Evolutionary conservation across 1,140 invertebrate genomes (phyloP).

Genomic region (Conus ventricosus): DNA sequence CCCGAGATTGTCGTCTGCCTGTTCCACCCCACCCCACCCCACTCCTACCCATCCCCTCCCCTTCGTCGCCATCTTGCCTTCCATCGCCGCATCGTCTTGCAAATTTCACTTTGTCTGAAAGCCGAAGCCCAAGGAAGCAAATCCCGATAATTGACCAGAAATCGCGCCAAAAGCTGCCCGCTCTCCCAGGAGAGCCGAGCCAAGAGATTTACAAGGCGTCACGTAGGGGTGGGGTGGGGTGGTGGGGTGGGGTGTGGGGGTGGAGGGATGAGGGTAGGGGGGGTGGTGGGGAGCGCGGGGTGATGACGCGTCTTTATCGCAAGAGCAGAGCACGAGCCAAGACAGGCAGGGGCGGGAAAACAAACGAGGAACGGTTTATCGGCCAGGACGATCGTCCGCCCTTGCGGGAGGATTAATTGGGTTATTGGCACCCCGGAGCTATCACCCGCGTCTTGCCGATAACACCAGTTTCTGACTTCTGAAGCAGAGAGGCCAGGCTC

Average conservation of each 20-base stretch:
- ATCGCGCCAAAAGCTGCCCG: conserved; percentile 31
- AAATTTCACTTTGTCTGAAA: conserved; percentile 42
- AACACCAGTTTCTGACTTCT: conserved; percentile 4
- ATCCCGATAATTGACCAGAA: conserved; percentile 39
- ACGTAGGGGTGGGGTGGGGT: not conserved
- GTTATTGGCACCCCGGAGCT: conserved; percentile 18
- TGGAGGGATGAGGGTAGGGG: too few relatives aligned
- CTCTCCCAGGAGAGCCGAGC: not conserved
- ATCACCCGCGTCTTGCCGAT: conserved; percentile 28
- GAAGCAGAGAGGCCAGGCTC: not conserved
- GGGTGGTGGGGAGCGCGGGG: not conserved
- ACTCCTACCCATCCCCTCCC: not conserved
- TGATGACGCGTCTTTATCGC: conserved; percentile 41
- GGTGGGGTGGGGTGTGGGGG: too few relatives aligned
- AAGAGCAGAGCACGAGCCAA: conserved; percentile 21
- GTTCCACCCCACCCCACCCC: too few relatives aligned
- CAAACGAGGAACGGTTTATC: conserved; percentile 34
- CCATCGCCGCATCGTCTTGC: conserved; percentile 34
- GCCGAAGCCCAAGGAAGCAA: conserved; percentile 29
- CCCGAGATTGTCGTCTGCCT: conserved; percentile 24
- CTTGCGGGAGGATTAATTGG: conserved; percentile 31
- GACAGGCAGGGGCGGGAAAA: conserved; percentile 31
- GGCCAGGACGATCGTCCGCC: conserved; percentile 11
- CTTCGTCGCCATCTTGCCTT: conserved; percentile 31
- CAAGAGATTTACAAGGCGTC: conserved; percentile 28